Percentiles rank a stretch among this genome's conserved stretches.
phyloP scores from a whole-genome alignment of 2,888 invertebrate genomes.

The Listrodromus nycthemerus region DNA sequence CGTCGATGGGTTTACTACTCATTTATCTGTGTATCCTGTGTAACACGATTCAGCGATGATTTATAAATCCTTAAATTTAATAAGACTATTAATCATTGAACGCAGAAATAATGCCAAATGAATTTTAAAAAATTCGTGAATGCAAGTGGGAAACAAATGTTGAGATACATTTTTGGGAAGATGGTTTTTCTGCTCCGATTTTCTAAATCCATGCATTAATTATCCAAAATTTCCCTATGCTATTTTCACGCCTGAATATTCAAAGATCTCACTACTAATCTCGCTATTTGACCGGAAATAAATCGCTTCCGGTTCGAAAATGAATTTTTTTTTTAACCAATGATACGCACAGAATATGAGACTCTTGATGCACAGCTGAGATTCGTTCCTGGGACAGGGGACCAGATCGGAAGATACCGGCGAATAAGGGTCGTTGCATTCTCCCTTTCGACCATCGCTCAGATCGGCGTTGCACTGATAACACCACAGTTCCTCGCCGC shows the following conservation, averaged over 20 bases:
- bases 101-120: neutral
- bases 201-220: no score
- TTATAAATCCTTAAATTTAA: neutral
- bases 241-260: no score
- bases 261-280: no score
- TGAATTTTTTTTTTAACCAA: neutral
- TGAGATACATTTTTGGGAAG: neutral
- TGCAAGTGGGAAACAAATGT: no score
- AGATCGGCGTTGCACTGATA: slow-evolving; percentile 76
- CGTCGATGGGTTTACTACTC: slow-evolving; percentile 14
- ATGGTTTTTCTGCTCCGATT: no score
- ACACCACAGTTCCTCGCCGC: slow-evolving; percentile 72
- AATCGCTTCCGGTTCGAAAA: neutral
- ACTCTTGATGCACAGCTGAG: slow-evolving; percentile 76
- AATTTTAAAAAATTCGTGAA: no score
- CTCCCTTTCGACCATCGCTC: slow-evolving; percentile 67
- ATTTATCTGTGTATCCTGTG: neutral
- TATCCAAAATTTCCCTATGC: no score
- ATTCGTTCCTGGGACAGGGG: slow-evolving; percentile 73
- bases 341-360: slow-evolving; percentile 74
- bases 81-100: neutral
- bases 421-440: slow-evolving; percentile 77
- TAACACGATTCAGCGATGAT: slow-evolving; percentile 23
- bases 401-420: slow-evolving; percentile 69
- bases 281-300: no score